Evolutionary conservation across 2,797 vertebrate species (phyloP).

Genomic region (Momotus momota): DNA sequence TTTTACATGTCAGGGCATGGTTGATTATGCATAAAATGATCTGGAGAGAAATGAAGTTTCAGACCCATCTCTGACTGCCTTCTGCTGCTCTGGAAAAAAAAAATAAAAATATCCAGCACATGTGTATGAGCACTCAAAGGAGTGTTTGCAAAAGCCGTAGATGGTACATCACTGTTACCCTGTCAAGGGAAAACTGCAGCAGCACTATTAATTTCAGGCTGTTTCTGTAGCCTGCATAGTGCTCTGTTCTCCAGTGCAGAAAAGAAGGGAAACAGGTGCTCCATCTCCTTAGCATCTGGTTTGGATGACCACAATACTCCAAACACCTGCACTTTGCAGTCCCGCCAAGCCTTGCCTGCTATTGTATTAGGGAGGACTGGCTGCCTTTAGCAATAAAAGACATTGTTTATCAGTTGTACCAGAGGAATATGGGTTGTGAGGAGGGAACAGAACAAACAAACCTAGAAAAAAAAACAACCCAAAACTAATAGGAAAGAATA

Average conservation of each 20-base stretch:
- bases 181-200: conserved; percentile 47
- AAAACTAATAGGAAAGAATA: conserved; percentile 22
- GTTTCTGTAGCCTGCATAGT: not conserved
- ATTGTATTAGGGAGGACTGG: conserved; percentile 77
- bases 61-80: not conserved
- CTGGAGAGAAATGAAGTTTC: conserved; percentile 24
- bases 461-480: not conserved
- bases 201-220: conserved; percentile 14
- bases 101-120: not conserved
- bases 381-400: conserved; percentile 76
- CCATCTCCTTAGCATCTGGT: conserved; percentile 80
- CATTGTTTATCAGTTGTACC: conserved; percentile 76
- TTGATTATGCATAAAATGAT: not conserved
- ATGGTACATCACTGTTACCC: conserved; percentile 31
- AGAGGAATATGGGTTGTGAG: conserved; percentile 56
- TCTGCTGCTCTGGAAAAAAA: not conserved
- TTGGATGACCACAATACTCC: conserved; percentile 79
- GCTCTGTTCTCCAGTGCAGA: conserved; percentile 33
- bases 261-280: conserved; percentile 94
- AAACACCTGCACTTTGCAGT: conserved; percentile 76
- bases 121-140: conserved; percentile 13
- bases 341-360: conserved; percentile 75
- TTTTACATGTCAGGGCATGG: not conserved
- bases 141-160: conserved; percentile 18
- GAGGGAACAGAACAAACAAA: conserved; percentile 72